Percentiles rank a stretch among this genome's conserved stretches.
These are phyloP conservation scores for Antheraea mylitta DNA, from an alignment of 1,140 invertebrate genomes.

Conservation along the genomic window DNA sequence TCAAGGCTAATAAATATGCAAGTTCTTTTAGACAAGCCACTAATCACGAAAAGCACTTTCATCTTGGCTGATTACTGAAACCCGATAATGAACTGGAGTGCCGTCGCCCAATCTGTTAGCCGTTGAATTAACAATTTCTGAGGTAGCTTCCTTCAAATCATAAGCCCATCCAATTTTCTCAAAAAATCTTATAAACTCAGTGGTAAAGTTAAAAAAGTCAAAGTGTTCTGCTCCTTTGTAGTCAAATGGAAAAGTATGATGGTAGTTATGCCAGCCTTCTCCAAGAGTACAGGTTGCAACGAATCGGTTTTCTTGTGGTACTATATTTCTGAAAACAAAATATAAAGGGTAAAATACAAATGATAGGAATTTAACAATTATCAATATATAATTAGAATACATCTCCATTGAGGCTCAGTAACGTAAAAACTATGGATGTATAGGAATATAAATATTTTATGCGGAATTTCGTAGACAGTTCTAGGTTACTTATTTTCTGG, in stretches of 20 bases:
- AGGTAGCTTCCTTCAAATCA: constrained; percentile 79
- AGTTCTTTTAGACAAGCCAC: neutral
- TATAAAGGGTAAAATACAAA: too few species aligned
- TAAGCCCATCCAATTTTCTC: constrained; percentile 81
- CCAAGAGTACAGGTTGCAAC: constrained; percentile 78
- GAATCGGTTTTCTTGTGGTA: constrained; percentile 80
- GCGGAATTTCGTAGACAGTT: too few species aligned
- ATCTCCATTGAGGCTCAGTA: too few species aligned
- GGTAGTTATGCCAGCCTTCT: constrained; percentile 93
- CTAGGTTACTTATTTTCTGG: too few species aligned
- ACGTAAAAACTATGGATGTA: too few species aligned
- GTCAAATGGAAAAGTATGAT: constrained; percentile 95
- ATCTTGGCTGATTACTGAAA: constrained; percentile 13
- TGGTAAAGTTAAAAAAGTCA: constrained; percentile 71
- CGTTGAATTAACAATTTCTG: constrained; percentile 62
- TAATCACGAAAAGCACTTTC: constrained; percentile 9
- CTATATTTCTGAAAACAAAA: constrained; percentile 70
- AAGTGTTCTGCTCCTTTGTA: constrained; percentile 89
- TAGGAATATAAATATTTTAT: too few species aligned
- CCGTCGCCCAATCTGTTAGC: constrained; percentile 62
- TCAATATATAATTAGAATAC: too few species aligned
- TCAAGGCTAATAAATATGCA: neutral
- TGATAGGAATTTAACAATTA: too few species aligned
- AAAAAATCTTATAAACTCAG: constrained; percentile 73
- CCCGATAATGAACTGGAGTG: constrained; percentile 52